Base-by-base conservation (phyloP, 2,113 vertebrate genomes). In the Percopsis transmontana region DNA sequence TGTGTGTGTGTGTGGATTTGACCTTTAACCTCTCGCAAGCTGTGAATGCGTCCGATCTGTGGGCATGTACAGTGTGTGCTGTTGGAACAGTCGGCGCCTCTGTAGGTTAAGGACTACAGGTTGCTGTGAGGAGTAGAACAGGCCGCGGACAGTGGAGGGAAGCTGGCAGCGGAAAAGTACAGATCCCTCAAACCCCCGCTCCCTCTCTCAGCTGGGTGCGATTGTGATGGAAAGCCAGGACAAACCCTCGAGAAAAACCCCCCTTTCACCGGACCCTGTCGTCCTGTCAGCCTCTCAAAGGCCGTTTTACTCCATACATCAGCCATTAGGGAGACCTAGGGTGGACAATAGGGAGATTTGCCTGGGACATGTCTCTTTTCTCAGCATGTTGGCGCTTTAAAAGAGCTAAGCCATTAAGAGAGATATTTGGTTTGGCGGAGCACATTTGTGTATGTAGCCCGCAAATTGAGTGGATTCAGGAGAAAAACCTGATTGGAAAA, bases 81-180 rank as follows among this genome's bases (percentile, higher is more conserved):
- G n/a, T n/a, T n/a, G n/a, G n/a, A n/a, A n/a, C 27, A 6, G 27
- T 33, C 27, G 8, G 27, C 0, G 5, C 27, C 27, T 33, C 27
- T 33, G n/a, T n/a, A n/a, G n/a, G n/a, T n/a, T n/a, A n/a, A n/a
- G n/a, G n/a, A n/a, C n/a, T n/a, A n/a, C n/a, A n/a, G n/a, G n/a
- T n/a, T n/a, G n/a, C n/a, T 77, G 66, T 56, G 41, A 59, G 52
- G 41, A 57, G 54, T 23, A 58, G 50, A 18, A 55, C 40, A 42
- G 40, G 40, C 6, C 40, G 48, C 19, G 4, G 48, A 13, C 33
- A 21, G 33, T 19, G 23, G 51, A 55, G 23, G 62, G 74, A 38
- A 55, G 39, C 16, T 8, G 11, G 45, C 33, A 89, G 81, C 59
- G 90, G 89, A 90, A 92, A 91, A 92, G 82, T 91, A 93, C 91